Conservation (phyloP, 1,140 invertebrate genomes). For the Drosophila persimilis region DNA sequence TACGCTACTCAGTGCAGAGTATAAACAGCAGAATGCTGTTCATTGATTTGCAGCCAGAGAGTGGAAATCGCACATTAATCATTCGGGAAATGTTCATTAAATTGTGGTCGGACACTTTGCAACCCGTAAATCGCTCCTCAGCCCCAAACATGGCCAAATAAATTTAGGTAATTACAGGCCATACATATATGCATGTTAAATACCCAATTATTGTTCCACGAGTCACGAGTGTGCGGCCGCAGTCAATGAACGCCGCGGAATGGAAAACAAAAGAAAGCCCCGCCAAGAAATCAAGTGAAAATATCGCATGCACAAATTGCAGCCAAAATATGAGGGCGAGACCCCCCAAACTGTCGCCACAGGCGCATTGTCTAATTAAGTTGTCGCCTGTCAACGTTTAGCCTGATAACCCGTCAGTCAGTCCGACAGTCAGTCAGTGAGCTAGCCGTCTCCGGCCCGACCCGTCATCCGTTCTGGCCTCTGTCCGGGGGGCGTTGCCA, state of each 20-base stretch:
- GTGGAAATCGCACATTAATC: slow-evolving; percentile 67
- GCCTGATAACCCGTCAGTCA: slow-evolving; percentile 55
- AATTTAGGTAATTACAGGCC: slow-evolving; percentile 60
- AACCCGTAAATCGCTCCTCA: slow-evolving; percentile 60
- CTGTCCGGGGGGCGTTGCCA: slow-evolving; percentile 38
- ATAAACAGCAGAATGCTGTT: slow-evolving; percentile 49
- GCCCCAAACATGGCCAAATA: slow-evolving; percentile 38
- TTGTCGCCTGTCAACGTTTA: slow-evolving; percentile 66
- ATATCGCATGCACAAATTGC: slow-evolving; percentile 19
- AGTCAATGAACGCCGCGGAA: slow-evolving; percentile 72
- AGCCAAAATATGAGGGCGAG: slow-evolving; percentile 26
- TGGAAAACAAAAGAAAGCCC: slow-evolving; percentile 49
- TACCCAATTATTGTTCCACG: slow-evolving; percentile 57
- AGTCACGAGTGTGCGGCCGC: slow-evolving; percentile 9
- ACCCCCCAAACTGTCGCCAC: slow-evolving; percentile 34
- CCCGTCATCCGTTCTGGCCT: slow-evolving; percentile 21
- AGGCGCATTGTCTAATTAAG: slow-evolving; percentile 66
- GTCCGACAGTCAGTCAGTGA: slow-evolving; percentile 20
- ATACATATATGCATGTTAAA: slow-evolving; percentile 26
- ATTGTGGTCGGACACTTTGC: slow-evolving; percentile 62
- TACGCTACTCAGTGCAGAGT: slow-evolving; percentile 17
- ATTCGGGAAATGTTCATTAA: slow-evolving; percentile 62
- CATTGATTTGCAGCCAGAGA: slow-evolving; percentile 60
- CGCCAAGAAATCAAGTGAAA: slow-evolving; percentile 9
- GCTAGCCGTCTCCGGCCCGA: background rate